These are phyloP conservation scores for Yponomeuta cagnagella DNA, from an alignment of 2,888 invertebrate species.

Conservation along the genomic window DNA sequence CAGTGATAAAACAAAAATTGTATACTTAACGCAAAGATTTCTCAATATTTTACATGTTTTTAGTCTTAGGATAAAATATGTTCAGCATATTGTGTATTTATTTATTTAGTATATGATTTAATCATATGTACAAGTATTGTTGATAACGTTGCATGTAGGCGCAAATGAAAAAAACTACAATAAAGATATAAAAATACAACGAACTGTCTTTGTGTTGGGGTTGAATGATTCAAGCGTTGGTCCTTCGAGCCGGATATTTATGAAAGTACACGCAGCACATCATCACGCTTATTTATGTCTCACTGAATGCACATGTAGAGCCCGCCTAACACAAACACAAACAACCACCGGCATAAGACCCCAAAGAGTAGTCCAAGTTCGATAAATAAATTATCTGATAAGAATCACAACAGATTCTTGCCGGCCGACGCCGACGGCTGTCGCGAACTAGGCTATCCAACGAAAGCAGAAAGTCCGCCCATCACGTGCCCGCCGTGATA, in stretches of 20 bases:
- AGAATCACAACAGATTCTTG: background rate
- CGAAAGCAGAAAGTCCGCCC: background rate
- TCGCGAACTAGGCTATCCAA: background rate
- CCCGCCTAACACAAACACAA: background rate
- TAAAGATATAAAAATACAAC: constrained; percentile 29
- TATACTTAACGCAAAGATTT: constrained; percentile 36
- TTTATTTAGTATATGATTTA: constrained; percentile 19
- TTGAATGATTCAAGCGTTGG: background rate
- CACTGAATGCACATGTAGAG: background rate
- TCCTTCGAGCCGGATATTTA: background rate
- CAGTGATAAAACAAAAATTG: constrained; percentile 40
- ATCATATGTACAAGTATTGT: constrained; percentile 30
- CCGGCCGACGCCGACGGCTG: background rate
- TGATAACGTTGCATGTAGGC: constrained; percentile 36
- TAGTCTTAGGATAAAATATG: constrained; percentile 55
- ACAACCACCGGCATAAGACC: background rate
- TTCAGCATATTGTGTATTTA: constrained; percentile 42
- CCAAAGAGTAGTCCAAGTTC: background rate
- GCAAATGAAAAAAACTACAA: constrained; percentile 34
- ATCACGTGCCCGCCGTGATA: background rate
- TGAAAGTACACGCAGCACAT: background rate
- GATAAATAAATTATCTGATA: background rate
- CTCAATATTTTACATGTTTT: constrained; percentile 49
- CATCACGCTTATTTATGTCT: background rate
- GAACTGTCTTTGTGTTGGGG: background rate